Evolutionary conservation across 2,888 invertebrate genomes (phyloP), one percentile per base, ranked within the genome.

Genomic region (Elaeidobius kamerunicus): DNA sequence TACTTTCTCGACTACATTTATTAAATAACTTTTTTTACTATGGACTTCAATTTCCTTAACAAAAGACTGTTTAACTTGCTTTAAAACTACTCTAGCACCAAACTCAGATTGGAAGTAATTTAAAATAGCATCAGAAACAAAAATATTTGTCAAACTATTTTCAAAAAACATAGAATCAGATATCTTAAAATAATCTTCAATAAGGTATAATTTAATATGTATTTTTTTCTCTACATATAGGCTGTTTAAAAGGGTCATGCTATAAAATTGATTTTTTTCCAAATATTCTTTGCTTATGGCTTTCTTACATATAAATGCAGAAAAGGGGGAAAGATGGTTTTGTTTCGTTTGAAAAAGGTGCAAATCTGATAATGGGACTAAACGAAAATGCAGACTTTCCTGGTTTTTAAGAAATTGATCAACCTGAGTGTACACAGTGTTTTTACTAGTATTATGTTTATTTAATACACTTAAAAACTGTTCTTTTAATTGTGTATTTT

Each of bases 71-170:
- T 58, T 16, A 16, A 61, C 23, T 40, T 74, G 65, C 30, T 76
- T 76, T 17, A 85, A 67, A 28, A 76, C 70, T 3, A 83, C 72
- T 71, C 78, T 81, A 39, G 74, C 73, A 7, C 85, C 84, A 54
- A 76, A 73, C 32, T 77, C 75, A 52, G 82, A 63, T 58, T 75
- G 75, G 38, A 84, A 73, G 56, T 78, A 76, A 12, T 73, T 65
- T 63, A 79, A 78, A 44, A 85, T 68, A 32, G 76, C 71, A 49
- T 77, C 73, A 40, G 80, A 76, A 52, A 83, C 73, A 49, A 80
- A 78, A 17, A 81, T 43, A 54, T 63, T 56, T 12, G 53, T 19
- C 12, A 17, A 35, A 17, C 15, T 35, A 23, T 35, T 63, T 48
- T 28, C 30, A 28, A 17, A 39, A 49, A 23, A 45, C 39, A 36